Evolutionary conservation across 2,113 vertebrate species (phyloP), one percentile per base, ranked within the genome.

Genomic region (Crypturellus undulatus): DNA sequence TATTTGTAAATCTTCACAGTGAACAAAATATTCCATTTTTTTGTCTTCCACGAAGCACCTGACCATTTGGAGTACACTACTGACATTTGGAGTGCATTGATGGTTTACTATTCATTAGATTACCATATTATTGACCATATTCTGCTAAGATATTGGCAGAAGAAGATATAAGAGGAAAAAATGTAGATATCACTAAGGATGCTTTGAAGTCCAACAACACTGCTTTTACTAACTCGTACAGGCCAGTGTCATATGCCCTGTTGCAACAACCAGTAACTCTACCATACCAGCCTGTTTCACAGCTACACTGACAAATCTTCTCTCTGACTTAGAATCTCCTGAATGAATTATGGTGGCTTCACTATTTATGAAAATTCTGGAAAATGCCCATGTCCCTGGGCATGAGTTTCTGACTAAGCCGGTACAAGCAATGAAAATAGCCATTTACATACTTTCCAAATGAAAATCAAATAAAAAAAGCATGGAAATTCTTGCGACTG

Each of bases 401-500:
- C 75, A 36, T 87, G 84, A 94, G 22, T 49, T 95, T 95, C 87
- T 91, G 90, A 91, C 87, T 92, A 85, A 94, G 71, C 71, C 2
- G 12, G 76, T 59, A 85, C 26, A 49, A 93, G 90, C 62, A 82
- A 79, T 85, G 81, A 94, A 96, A 96, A 95, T 62, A 96, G 40
- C 26, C 45, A 49, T 95, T 83, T 95, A 67, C 92, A 93, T 96
- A 96, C 59, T 96, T 96, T 95, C 96, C 95, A 87, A 91, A 87
- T 94, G 82, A 96, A 93, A 87, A 91, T 93, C 92, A 91, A 71
- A 83, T 94, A 71, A 91, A 59, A 85, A 92, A 83, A 80, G 30
- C 71, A 88, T 95, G 94, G 87, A 96, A 96, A 96, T 92, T 96
- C 92, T 95, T 94, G 90, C 83, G 79, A n/a, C 54, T 90, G 30